Evolutionary conservation across 2,797 vertebrate genomes (phyloP).

Genomic region (Tiaroga cobitis): DNA sequence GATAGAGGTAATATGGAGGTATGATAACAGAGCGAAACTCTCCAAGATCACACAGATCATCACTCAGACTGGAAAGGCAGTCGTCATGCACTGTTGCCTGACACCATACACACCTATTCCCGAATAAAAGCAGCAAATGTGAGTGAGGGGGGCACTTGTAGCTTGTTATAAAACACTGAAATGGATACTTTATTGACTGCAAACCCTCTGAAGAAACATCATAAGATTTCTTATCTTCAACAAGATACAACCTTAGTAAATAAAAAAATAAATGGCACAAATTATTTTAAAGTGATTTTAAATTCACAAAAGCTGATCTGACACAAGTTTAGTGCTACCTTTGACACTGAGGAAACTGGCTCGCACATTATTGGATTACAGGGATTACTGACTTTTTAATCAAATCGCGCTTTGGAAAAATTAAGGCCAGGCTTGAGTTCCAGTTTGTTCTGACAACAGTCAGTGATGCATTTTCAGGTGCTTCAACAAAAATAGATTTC

Average conservation of each 20-base stretch:
- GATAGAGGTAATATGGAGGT: conserved; percentile 89
- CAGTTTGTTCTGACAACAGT: not conserved
- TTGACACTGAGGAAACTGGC: not conserved
- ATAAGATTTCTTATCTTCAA: not conserved
- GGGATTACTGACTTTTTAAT: conserved; percentile 1
- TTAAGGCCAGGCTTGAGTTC: not conserved
- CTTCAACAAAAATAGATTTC: not conserved
- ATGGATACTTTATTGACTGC: not conserved
- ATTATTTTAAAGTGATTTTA: not conserved
- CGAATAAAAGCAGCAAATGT: conserved; percentile 1
- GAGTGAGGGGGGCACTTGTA: not conserved
- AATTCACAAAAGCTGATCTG: not conserved
- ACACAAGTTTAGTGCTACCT: not conserved
- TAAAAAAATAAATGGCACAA: not conserved
- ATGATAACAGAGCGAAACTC: conserved; percentile 93
- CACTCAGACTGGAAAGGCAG: conserved; percentile 79
- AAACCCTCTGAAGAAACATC: not conserved
- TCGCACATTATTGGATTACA: not conserved
- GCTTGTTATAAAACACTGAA: conserved; percentile 4
- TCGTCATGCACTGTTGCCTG: conserved; percentile 93
- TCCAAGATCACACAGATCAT: conserved; percentile 85
- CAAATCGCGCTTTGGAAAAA: not conserved
- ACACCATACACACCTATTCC: conserved; percentile 92
- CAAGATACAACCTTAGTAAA: not conserved
- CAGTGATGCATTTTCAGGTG: not conserved